A percentile compares a stretch with the other conserved stretches of the same genome.
Conservation (phyloP, 35 echinoderm and acorn worm species). For the Anneissia japonica region DNA sequence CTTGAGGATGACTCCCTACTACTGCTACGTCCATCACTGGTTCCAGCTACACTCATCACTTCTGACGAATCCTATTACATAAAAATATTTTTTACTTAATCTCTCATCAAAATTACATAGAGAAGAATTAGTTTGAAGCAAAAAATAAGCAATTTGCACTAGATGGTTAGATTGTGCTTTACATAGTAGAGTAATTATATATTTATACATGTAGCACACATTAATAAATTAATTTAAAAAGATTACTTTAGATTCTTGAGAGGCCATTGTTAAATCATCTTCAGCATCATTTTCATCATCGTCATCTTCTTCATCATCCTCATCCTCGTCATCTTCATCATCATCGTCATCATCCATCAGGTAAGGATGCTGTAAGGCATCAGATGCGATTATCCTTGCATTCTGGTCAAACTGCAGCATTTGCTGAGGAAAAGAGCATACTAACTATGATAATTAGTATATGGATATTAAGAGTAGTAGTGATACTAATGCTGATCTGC, state of each 20-base stretch:
- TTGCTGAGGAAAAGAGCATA: too few species aligned
- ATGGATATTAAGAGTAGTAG: too few species aligned
- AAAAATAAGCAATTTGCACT: too few species aligned
- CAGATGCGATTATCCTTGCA: background rate
- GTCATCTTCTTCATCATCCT: background rate
- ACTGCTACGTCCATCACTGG: background rate
- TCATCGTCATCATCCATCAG: background rate
- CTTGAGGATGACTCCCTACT: background rate
- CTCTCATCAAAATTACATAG: too few species aligned
- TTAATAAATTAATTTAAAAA: background rate
- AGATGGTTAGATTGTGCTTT: too few species aligned
- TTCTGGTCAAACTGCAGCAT: background rate
- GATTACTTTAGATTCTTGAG: background rate
- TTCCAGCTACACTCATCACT: background rate
- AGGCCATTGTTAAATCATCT: background rate
- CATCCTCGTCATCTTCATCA: background rate
- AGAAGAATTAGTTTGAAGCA: too few species aligned
- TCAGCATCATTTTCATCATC: background rate
- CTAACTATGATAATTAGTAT: too few species aligned
- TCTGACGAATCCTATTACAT: background rate
- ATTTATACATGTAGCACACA: too few species aligned
- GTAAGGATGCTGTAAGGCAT: background rate
- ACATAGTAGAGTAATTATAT: too few species aligned
- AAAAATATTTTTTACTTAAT: too few species aligned
- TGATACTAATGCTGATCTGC: too few species aligned